phyloP scores from a whole-genome alignment of 2,113 vertebrate genomes.

The Turdus rufiventris region DNA sequence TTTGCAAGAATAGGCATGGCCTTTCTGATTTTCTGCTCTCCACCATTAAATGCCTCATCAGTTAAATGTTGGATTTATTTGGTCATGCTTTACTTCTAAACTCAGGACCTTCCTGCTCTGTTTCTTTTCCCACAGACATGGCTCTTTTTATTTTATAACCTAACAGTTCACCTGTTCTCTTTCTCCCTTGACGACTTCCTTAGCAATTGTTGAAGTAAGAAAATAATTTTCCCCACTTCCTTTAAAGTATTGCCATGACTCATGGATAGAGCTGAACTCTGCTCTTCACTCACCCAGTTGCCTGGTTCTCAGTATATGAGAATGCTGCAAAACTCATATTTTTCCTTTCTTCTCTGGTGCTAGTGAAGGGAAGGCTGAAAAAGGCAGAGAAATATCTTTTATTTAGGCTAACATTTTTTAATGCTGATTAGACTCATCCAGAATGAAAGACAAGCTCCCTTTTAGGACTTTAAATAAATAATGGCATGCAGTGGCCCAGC shows the following conservation, averaged over 20 bases:
- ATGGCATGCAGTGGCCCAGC: background rate
- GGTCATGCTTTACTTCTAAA: background rate
- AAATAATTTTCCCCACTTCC: background rate
- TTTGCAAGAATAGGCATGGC: background rate
- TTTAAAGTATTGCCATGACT: background rate
- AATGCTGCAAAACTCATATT: background rate
- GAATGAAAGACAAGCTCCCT: background rate
- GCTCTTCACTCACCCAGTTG: background rate
- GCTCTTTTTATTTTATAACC: background rate
- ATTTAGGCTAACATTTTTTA: background rate
- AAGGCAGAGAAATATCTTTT: background rate
- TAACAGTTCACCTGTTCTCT: background rate
- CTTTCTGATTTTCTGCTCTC: background rate
- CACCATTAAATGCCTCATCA: background rate
- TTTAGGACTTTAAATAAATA: constrained; percentile 22
- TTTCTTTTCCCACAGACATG: background rate
- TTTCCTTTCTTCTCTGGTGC: background rate
- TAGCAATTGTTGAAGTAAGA: background rate
- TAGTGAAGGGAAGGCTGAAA: background rate
- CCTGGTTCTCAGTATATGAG: background rate
- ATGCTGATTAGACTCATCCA: background rate
- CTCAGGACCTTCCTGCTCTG: background rate
- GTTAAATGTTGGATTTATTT: background rate
- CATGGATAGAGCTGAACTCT: background rate
- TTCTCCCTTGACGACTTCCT: background rate